Evolutionary conservation across 1,140 invertebrate genomes (phyloP), one percentile per base, ranked within the genome.

Genomic region (Steinernema feltiae): DNA sequence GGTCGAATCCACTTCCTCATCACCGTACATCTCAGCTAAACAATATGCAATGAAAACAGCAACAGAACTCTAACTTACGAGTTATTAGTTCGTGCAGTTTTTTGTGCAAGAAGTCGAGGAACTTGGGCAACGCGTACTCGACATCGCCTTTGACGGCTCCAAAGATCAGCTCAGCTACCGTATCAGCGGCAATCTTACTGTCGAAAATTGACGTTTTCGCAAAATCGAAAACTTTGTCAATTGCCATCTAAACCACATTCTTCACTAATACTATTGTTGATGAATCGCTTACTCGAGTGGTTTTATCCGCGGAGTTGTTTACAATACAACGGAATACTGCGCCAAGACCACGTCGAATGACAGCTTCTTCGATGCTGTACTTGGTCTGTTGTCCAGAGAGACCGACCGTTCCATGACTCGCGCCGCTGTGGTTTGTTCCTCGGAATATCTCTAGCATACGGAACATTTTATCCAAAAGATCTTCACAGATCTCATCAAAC

Each of bases 141-240:
- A 73, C 91, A 91, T 12, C 95, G 84, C 29, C 95, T 73, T 90
- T 90, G 0, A 91, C 89, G 85, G 93, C 93, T 30, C 91, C 89
- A 53, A 90, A 89, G 77, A 92, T 90, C 29, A 93, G 87, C 46
- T 90, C 89, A 0, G 91, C 92, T 0, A 92, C 90, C 81, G 93
- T 89, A 83, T 91, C 91, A 0, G 93, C 93, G 0, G 93, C 91
- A 0, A 94, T 91, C 82, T 91, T 91, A 0, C 91, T 91, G 86
- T 95, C 94, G 63, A 93, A 90, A 7, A 93, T 91, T 24, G 90
- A 90, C 18, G 90, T 89, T 0, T 90, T 91, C 0, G 92, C 89
- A 87, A 93, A 94, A 3, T 88, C 87, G 35, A 90, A 90, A 1
- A 94, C 88, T 85, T 93, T 93, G 72, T 90, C 89, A 17, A 94